Evolutionary conservation across 2,113 vertebrate species (phyloP), one percentile per base, ranked within the genome.

Genomic region (Myotis yumanensis): DNA sequence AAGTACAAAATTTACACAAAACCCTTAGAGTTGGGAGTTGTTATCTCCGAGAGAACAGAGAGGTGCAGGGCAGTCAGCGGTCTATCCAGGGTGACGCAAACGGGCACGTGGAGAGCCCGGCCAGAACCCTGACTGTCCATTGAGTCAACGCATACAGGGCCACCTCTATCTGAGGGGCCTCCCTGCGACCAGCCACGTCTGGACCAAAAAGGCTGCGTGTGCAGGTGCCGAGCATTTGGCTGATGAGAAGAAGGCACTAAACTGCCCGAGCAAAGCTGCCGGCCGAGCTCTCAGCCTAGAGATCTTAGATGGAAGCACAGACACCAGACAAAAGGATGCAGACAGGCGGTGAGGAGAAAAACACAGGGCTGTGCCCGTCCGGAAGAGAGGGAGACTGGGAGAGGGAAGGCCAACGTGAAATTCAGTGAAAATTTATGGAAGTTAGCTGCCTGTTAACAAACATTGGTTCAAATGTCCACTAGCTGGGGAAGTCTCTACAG

Each of bases 101-200:
- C 2, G 9, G 1, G 12, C 69, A 15, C 51, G 5, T 2, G 9
- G 57, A 73, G 11, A 17, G 6, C 9, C 43, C 2, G 1, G 0
- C 23, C 43, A 35, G 46, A 90, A 86, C 37, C 7, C 25, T 17
- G 2, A 28, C 52, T 86, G n/a, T 28, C 57, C 20, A 1, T 6
- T 75, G n/a, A 86, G 1, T 48, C 37, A 72, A 12, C 4, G 4
- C 8, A 64, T 4, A 18, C 14, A 8, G 7, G 9, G 15, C 25
- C 8, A 8, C 62, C 25, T 73, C 28, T 40, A 57, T 35, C 23
- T 20, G 5, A 30, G 8, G 7, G 3, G 17, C 43, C 59, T 18
- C 76, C n/a, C 32, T 25, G 11, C 52, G 48, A 32, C 64, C 15
- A 75, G 20, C 6, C 32, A 86, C 11, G 11, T 43, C 51, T 48